Percentiles rank a stretch among this genome's conserved stretches.
phyloP scores from a whole-genome alignment of 2,888 invertebrate species.

The Pseudanteris insignis region DNA sequence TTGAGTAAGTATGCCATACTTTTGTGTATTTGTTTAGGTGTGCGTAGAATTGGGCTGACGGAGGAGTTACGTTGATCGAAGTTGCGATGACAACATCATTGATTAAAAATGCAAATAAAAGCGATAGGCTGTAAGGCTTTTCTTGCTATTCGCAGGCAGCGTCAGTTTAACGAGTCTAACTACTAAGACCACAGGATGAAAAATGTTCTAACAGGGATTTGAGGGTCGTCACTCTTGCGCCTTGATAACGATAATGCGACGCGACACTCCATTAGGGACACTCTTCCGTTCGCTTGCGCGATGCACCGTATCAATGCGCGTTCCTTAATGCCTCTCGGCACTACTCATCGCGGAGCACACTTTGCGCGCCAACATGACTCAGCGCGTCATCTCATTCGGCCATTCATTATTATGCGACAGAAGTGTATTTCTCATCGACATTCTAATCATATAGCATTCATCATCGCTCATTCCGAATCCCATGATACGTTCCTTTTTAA shows the following conservation, averaged over 20 bases:
- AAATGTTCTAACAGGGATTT: constrained; percentile 50
- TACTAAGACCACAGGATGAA: constrained; percentile 37
- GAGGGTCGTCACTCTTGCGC: constrained; percentile 54
- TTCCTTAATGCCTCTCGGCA: constrained; percentile 20
- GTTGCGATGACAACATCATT: no score
- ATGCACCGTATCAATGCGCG: constrained; percentile 25
- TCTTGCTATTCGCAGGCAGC: constrained; percentile 19
- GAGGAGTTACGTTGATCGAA: no score
- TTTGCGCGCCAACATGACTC: constrained; percentile 36
- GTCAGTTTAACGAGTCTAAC: constrained; percentile 45
- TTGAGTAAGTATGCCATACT: no score
- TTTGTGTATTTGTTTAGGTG: no score
- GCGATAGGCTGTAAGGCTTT: constrained; percentile 17
- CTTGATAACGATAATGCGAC: constrained; percentile 56
- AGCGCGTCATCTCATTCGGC: constrained; percentile 30
- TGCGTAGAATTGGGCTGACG: no score
- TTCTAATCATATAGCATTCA: constrained; percentile 32
- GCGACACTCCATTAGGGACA: constrained; percentile 55
- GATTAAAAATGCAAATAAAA: constrained; percentile 31
- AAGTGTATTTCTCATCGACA: constrained; percentile 37
- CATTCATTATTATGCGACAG: constrained; percentile 32
- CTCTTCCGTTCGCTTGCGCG: constrained; percentile 26
- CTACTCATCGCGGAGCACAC: constrained; percentile 9
- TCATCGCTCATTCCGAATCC: no score
- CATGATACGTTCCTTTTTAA: constrained; percentile 5